A percentile compares a stretch with the other conserved stretches of the same genome.
Conservation (phyloP, 64 coral and sea anemone species). For the Astreopora myriophthalma region DNA sequence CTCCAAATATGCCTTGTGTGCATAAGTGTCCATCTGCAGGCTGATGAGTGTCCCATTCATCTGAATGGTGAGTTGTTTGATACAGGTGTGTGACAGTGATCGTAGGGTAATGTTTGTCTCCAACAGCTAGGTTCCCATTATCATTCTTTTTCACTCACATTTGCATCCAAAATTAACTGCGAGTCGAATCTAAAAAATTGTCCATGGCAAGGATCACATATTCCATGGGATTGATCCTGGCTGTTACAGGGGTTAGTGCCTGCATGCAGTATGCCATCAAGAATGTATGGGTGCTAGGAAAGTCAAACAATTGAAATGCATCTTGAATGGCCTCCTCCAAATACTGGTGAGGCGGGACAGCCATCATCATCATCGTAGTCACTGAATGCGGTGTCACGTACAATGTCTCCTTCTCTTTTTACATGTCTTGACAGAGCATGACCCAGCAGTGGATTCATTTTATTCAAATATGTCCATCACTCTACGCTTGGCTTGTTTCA, state of each 20-base stretch:
- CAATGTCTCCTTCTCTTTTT: background rate
- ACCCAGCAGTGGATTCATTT: background rate
- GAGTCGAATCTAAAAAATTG: background rate
- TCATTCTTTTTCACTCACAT: background rate
- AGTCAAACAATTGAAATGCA: slow-evolving; percentile 3
- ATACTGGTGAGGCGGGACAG: background rate
- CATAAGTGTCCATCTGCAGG: background rate
- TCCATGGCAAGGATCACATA: background rate
- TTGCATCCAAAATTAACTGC: background rate
- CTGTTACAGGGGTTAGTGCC: background rate
- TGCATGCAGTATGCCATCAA: background rate
- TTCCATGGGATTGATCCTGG: slow-evolving; percentile 4
- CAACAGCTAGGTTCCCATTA: background rate
- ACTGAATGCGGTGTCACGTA: background rate
- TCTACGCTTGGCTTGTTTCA: background rate
- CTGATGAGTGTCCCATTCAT: slow-evolving; percentile 53
- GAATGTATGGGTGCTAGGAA: background rate
- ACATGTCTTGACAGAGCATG: background rate
- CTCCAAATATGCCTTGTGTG: slow-evolving; percentile 13
- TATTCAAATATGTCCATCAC: no score
- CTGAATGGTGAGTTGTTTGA: background rate
- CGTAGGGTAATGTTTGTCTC: background rate
- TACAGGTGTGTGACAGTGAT: background rate
- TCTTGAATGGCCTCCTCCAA: background rate
- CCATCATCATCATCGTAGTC: background rate